Evolutionary conservation across 2,113 vertebrate genomes (phyloP).

Genomic region (Oceanites oceanicus): DNA sequence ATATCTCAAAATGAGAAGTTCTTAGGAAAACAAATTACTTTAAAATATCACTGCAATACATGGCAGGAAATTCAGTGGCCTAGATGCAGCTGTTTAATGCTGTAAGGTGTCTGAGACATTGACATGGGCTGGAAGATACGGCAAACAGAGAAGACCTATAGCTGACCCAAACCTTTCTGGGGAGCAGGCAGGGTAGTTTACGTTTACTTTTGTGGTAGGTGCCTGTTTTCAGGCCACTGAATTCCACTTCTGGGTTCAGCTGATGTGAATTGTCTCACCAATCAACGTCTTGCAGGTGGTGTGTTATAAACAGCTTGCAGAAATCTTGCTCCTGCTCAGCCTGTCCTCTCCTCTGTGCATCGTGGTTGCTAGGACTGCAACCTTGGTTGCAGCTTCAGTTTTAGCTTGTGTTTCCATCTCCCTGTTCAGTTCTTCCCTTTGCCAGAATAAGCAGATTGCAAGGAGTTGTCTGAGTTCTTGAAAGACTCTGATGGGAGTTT

Average conservation of each 20-base stretch:
- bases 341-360: background rate
- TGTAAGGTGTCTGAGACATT: background rate
- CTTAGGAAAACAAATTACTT: background rate
- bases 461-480: background rate
- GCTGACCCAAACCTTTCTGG: background rate
- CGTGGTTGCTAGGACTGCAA: background rate
- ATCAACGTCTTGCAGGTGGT: background rate
- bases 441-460: background rate
- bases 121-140: background rate
- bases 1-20: background rate
- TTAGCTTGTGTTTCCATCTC: background rate
- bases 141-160: background rate
- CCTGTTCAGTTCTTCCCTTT: background rate
- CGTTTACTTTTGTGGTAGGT: background rate
- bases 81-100: background rate
- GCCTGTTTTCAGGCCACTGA: background rate
- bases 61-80: background rate
- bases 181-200: background rate
- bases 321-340: background rate
- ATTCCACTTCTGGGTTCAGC: background rate
- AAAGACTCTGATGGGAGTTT: background rate
- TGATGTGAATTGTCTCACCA: background rate
- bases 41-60: background rate
- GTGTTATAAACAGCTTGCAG: background rate
- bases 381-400: background rate